These are phyloP conservation scores for Drosophila stalkeri DNA, from an alignment of 2,888 invertebrate genomes.

Conservation along the genomic window DNA sequence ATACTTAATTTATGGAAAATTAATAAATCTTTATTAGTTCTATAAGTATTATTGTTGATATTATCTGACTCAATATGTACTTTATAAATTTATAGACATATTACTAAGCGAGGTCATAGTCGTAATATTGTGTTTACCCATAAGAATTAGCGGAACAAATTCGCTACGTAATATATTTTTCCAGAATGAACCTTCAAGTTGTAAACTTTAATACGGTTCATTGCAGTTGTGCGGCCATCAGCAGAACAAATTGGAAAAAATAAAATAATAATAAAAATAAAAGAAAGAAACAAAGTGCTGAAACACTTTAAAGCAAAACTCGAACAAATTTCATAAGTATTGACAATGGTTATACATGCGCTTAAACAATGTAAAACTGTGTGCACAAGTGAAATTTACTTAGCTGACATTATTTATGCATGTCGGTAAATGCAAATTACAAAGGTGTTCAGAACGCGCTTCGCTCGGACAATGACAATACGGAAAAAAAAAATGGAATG, in stretches of 20 bases:
- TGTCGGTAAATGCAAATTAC: conserved; percentile 63
- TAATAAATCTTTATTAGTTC: not conserved
- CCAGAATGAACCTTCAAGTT: conserved; percentile 39
- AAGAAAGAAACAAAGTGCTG: conserved; percentile 12
- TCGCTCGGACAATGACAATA: conserved; percentile 50
- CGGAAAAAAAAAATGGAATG: conserved; percentile 44
- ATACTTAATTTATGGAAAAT: not conserved
- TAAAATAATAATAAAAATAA: not conserved
- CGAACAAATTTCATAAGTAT: conserved; percentile 50
- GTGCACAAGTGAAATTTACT: conserved; percentile 53
- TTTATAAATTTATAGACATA: not conserved
- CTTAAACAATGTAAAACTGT: conserved; percentile 22
- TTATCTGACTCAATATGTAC: not conserved
- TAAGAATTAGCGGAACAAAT: conserved; percentile 34
- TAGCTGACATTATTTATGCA: conserved; percentile 61
- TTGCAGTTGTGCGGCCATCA: conserved; percentile 36
- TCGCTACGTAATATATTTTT: conserved; percentile 27
- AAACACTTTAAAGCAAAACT: conserved; percentile 32
- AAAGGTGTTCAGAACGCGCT: conserved; percentile 54
- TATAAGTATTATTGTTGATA: not conserved
- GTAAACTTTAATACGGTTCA: conserved; percentile 27
- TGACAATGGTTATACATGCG: conserved; percentile 26
- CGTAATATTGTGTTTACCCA: conserved; percentile 29
- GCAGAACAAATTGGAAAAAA: conserved; percentile 25
- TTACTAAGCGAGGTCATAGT: conserved; percentile 43